Percentiles rank a stretch among this genome's conserved stretches.
Evolutionary conservation across 1,140 invertebrate genomes (phyloP).

Genomic region (Lasaia peninsularis): DNA sequence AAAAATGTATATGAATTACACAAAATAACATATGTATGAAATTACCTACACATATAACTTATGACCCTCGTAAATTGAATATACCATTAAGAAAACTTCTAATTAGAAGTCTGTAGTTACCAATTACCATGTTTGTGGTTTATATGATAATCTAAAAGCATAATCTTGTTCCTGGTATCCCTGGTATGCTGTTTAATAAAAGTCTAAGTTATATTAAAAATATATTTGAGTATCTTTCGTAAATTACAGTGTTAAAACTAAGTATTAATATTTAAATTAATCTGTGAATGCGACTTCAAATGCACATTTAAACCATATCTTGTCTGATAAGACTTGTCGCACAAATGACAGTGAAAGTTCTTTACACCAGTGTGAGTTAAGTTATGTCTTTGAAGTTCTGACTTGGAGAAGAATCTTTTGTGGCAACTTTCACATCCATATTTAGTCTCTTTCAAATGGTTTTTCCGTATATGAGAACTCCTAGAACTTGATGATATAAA

Average conservation of each 20-base stretch:
- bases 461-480: conserved; percentile 66
- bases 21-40: too few species aligned
- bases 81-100: too few species aligned
- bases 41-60: too few species aligned
- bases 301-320: conserved; percentile 70
- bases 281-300: conserved; percentile 59
- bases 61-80: too few species aligned
- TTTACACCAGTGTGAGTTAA: conserved; percentile 68
- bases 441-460: conserved; percentile 73
- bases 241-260: background rate
- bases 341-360: conserved; percentile 68
- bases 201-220: too few species aligned
- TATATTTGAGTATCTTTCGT: too few species aligned
- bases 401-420: conserved; percentile 68
- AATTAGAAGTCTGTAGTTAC: too few species aligned
- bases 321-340: conserved; percentile 72
- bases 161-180: too few species aligned
- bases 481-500: conserved; percentile 68
- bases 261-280: conserved; percentile 22
- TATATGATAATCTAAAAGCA: too few species aligned
- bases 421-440: conserved; percentile 64
- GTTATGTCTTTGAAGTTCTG: conserved; percentile 63
- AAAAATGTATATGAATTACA: too few species aligned
- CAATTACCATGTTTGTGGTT: too few species aligned
- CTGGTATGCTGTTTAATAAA: too few species aligned